Evolutionary conservation across 2,888 invertebrate genomes (phyloP).

Genomic region (Lasioglossum zephyrum): DNA sequence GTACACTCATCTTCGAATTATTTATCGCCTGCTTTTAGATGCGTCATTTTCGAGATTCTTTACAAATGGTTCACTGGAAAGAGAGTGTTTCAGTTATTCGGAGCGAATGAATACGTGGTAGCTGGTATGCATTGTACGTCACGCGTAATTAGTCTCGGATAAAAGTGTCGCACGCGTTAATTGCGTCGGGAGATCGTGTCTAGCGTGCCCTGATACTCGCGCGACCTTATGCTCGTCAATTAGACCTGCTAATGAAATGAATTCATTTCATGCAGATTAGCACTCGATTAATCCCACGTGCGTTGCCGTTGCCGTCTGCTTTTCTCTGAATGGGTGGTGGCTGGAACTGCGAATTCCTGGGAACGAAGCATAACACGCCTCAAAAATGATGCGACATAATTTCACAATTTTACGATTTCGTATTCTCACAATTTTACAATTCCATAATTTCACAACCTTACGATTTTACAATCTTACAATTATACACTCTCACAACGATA

Average conservation of each 20-base stretch:
- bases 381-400: background rate
- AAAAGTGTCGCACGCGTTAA: conserved; percentile 10
- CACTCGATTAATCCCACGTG: conserved; percentile 21
- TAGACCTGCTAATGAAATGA: conserved; percentile 41
- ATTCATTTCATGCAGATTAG: conserved; percentile 28
- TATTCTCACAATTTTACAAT: background rate
- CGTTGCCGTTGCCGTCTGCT: background rate
- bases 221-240: conserved; percentile 26
- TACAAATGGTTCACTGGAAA: background rate
- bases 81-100: background rate
- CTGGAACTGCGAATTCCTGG: background rate
- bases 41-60: background rate
- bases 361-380: background rate
- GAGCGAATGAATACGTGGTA: background rate
- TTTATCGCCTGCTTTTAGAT: background rate
- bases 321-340: background rate
- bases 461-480: too few relatives aligned
- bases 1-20: background rate
- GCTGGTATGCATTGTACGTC: background rate
- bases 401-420: background rate
- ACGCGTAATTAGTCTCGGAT: conserved; percentile 14
- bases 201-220: background rate
- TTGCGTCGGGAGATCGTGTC: conserved; percentile 14
- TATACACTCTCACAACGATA: background rate
- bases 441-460: too few relatives aligned